A percentile compares a stretch with the other conserved stretches of the same genome.
These are phyloP conservation scores for Caiman crocodilus DNA, from an alignment of 2,797 vertebrate species.

Conservation along the genomic window DNA sequence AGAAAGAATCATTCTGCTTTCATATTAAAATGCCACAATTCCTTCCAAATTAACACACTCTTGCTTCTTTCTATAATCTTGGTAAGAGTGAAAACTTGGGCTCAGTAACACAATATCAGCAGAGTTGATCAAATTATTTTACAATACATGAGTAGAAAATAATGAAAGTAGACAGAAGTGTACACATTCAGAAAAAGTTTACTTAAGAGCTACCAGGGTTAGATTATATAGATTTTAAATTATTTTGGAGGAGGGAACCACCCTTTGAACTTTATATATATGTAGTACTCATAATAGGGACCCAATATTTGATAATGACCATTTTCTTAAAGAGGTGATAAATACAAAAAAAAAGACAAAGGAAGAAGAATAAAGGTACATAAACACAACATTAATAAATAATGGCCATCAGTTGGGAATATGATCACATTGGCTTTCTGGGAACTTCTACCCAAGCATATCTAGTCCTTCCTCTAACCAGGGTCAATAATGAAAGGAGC, in stretches of 20 bases:
- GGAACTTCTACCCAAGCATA: not conserved
- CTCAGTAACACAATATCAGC: not conserved
- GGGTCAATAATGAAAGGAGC: not conserved
- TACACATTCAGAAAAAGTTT: not conserved
- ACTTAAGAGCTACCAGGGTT: not conserved
- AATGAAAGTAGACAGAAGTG: not conserved
- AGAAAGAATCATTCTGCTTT: not conserved
- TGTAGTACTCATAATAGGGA: not conserved
- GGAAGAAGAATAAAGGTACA: not conserved
- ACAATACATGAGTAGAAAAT: not conserved
- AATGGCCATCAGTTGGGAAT: not conserved
- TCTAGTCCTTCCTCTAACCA: not conserved
- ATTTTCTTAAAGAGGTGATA: not conserved
- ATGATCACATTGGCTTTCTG: not conserved
- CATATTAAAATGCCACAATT: not conserved
- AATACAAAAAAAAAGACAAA: not conserved
- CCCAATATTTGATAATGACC: not conserved
- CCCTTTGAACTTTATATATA: not conserved
- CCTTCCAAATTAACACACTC: not conserved
- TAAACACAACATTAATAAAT: not conserved
- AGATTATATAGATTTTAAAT: not conserved
- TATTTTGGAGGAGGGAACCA: accelerated
- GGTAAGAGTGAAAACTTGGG: not conserved
- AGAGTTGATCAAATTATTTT: not conserved
- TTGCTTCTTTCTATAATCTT: not conserved